A percentile compares a stretch with the other conserved stretches of the same genome.
These are phyloP conservation scores for Torymus aiolomorphi DNA, from an alignment of 2,888 invertebrate species.

Conservation along the genomic window DNA sequence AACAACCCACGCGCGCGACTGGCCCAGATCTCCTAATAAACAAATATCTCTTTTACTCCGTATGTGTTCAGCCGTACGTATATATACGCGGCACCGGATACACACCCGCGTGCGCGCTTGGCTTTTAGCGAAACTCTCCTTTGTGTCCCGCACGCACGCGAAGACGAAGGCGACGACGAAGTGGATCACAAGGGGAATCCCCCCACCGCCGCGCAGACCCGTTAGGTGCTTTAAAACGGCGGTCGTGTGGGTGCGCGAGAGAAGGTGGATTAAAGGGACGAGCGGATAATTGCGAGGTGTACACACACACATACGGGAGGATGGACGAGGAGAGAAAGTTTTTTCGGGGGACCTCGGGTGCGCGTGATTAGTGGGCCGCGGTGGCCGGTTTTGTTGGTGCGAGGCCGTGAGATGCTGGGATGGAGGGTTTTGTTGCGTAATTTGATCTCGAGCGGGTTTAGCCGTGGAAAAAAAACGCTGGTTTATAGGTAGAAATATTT, in stretches of 20 bases:
- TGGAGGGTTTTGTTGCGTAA: no score
- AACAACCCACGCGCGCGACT: background rate
- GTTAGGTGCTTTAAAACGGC: constrained; percentile 37
- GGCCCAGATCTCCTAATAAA: constrained; percentile 38
- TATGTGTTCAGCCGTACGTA: background rate
- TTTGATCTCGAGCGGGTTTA: no score
- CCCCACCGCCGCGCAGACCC: constrained; percentile 13
- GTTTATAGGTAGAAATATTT: no score
- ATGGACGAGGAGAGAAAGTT: no score
- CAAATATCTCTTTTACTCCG: background rate
- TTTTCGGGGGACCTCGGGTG: no score
- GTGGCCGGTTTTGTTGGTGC: no score
- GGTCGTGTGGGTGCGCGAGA: background rate
- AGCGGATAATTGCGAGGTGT: no score
- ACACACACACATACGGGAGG: no score
- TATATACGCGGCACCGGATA: background rate
- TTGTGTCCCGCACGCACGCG: constrained; percentile 25
- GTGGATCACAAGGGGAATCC: constrained; percentile 44
- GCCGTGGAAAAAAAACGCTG: no score
- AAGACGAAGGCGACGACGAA: constrained; percentile 12
- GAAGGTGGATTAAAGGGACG: background rate
- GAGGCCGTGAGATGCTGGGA: no score
- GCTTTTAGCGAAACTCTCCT: constrained; percentile 31
- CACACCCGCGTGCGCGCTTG: background rate
- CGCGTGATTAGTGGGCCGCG: no score